Base-by-base conservation (phyloP, 2,113 vertebrate species). In the Cephalophus harveyi region DNA sequence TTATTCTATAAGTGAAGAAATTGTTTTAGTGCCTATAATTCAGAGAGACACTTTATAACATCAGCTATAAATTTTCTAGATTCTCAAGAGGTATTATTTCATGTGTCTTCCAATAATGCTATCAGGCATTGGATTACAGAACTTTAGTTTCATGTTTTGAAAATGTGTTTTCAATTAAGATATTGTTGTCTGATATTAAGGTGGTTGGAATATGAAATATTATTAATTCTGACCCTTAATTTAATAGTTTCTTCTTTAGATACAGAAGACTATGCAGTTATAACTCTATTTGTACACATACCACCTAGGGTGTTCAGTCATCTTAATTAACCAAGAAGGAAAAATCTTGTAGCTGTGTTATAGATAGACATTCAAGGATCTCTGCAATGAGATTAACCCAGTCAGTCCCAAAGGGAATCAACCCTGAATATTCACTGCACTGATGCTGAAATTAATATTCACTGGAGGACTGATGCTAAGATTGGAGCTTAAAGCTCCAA, bases 161-260 rank as follows among this genome's bases (percentile, higher is more conserved):
- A 95, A 91, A 62, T 16, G 6, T 25, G 95, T 71, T 95, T 93
- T 30, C 59, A 96, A 82, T 95, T 96, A 91, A 95, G 92, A 96
- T 97, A 91, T 85, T 52, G 3, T 85, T 57, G 33, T 64, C 30
- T 91, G 81, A 86, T 95, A 96, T 64, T 54, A 93, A 48, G 7
- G 3, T 48, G 52, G 79, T 52, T 43, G 36, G 71, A 57, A 17
- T 88, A 59, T 79, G n/a, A 89, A 91, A 43, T 46, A 13, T 28
- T 50, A 88, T 71, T 50, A 87, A 48, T 90, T 62, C 12, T 64
- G 19, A 46, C 1, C 16, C 81, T 88, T 88, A 91, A 28, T 85
- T 59, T 86, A 84, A 74, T 59, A 8, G 33, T 91, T 64, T 57
- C 21, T 40, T 85, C 36, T 84, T 10, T 19, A 62, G 81, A 89